phyloP scores from a whole-genome alignment of 2,888 invertebrate genomes.

The Andrena camellia region DNA sequence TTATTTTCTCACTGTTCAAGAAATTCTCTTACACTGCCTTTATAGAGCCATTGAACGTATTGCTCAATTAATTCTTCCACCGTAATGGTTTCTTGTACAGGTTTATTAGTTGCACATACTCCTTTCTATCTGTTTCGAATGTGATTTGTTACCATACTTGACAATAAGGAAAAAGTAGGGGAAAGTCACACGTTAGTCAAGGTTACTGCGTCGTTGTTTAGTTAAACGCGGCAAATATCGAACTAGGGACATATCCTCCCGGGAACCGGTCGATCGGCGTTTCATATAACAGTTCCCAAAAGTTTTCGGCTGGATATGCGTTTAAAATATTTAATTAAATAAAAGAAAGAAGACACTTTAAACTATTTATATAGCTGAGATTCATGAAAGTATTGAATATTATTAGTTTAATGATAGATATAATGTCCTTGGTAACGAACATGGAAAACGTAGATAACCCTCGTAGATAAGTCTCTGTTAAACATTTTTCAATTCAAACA shows the following conservation, averaged over 20 bases:
- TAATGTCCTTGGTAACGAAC: conserved; percentile 18
- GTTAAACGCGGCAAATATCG: conserved; percentile 3
- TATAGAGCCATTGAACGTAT: conserved; percentile 66
- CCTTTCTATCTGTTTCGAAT: conserved; percentile 63
- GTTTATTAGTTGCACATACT: conserved; percentile 46
- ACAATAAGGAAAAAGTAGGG: conserved; percentile 64
- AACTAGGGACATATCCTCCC: conserved; percentile 16
- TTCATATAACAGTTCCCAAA: not conserved
- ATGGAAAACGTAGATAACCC: not conserved
- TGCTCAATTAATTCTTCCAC: conserved; percentile 72
- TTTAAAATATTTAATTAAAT: conserved; percentile 33
- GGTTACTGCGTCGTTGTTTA: conserved; percentile 32
- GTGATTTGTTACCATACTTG: conserved; percentile 69
- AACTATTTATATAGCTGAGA: conserved; percentile 40
- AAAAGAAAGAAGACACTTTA: conserved; percentile 8
- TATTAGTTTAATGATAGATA: conserved; percentile 37
- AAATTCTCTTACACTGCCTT: conserved; percentile 69
- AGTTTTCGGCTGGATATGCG: conserved; percentile 13
- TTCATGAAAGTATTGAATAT: conserved; percentile 55
- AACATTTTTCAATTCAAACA: conserved; percentile 20
- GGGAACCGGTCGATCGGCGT: not conserved
- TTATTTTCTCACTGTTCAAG: conserved; percentile 43
- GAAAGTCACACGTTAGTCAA: conserved; percentile 18
- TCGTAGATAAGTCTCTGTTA: not conserved
- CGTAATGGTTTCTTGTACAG: conserved; percentile 51